Evolutionary conservation across 2,797 vertebrate genomes (phyloP).

Genomic region (Alfaro cultratus): DNA sequence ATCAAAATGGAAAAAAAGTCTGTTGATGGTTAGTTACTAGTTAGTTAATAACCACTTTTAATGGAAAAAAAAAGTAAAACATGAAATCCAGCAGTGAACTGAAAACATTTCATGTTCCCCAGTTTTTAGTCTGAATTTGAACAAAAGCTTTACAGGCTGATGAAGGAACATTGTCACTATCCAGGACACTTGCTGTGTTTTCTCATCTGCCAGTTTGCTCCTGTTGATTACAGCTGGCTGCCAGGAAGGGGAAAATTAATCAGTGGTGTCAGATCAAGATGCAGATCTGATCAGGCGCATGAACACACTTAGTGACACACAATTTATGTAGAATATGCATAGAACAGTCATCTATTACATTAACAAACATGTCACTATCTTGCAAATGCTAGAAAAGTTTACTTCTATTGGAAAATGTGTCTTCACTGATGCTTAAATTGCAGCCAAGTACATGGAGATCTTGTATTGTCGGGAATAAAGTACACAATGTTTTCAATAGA

Average conservation of each 20-base stretch:
- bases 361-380: constrained; percentile 23
- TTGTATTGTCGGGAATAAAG: constrained; percentile 10
- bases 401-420: constrained; percentile 33
- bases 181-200: constrained; percentile 67
- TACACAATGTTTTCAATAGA: constrained; percentile 17
- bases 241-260: constrained; percentile 66
- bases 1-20: not conserved
- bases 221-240: constrained; percentile 77
- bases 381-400: constrained; percentile 51
- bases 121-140: constrained; percentile 38
- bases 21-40: not conserved
- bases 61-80: constrained; percentile 9
- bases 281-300: constrained; percentile 55
- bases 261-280: constrained; percentile 64
- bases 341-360: constrained; percentile 41
- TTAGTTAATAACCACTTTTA: not conserved
- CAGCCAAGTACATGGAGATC: not conserved
- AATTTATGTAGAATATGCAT: constrained; percentile 52
- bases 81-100: constrained; percentile 1
- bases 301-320: constrained; percentile 42
- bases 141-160: constrained; percentile 50
- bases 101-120: constrained; percentile 9
- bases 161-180: constrained; percentile 57
- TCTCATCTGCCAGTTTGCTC: constrained; percentile 73
- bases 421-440: constrained; percentile 13